A percentile compares a stretch with the other conserved stretches of the same genome.
Conservation (phyloP, 2,888 invertebrate genomes). For the Platycnemis pennipes region DNA sequence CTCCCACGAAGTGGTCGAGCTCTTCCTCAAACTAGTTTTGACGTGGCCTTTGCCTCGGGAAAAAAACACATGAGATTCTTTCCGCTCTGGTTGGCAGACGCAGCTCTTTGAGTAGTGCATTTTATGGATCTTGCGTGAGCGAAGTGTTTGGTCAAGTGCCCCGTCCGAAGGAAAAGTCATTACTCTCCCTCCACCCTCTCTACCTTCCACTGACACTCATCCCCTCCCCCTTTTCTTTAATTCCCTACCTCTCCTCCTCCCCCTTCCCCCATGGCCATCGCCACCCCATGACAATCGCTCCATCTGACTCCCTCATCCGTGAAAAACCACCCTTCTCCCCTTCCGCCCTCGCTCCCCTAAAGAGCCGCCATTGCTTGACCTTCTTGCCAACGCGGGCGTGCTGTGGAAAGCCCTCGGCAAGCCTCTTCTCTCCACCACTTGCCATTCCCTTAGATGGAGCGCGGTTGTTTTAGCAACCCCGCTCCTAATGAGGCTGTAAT, state of each 20-base stretch:
- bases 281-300: constrained; percentile 21
- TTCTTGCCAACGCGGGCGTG: constrained; percentile 46
- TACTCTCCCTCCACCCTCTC: not conserved
- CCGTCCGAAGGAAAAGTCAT: not conserved
- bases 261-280: not conserved
- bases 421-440: not conserved
- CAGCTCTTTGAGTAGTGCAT: not conserved
- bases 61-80: not conserved
- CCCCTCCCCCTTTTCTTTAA: not conserved
- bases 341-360: not conserved
- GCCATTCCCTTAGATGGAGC: not conserved
- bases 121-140: not conserved
- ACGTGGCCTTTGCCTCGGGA: not conserved
- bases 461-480: not conserved
- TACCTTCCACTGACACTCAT: not conserved
- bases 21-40: not conserved
- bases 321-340: not conserved
- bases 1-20: not conserved
- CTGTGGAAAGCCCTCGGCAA: not conserved
- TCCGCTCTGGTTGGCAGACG: constrained; percentile 12
- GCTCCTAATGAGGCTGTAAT: not conserved
- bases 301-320: constrained; percentile 24
- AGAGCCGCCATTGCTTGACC: constrained; percentile 31
- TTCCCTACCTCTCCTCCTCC: not conserved
- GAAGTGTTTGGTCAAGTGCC: not conserved